These are phyloP conservation scores for Myotis planiceps DNA, from an alignment of 2,797 vertebrate species.

Conservation along the genomic window DNA sequence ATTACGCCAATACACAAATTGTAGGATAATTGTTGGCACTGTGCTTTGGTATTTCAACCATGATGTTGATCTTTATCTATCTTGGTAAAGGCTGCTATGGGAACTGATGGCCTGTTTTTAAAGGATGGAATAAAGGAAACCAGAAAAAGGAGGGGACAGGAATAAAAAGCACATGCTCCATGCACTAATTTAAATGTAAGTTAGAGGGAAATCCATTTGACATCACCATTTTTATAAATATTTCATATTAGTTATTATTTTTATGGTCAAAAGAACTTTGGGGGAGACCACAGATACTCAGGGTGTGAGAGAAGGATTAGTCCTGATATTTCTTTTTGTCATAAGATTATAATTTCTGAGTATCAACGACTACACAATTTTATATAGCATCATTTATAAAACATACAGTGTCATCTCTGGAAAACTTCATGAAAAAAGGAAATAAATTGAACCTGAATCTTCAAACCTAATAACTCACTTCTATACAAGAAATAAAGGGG, in stretches of 20 bases:
- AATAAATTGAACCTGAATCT: not conserved
- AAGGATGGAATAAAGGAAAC: slow-evolving; percentile 38
- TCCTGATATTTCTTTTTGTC: not conserved
- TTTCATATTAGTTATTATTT: not conserved
- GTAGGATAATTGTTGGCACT: slow-evolving; percentile 55
- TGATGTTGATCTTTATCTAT: slow-evolving; percentile 57
- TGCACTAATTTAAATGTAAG: slow-evolving; percentile 43
- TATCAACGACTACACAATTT: not conserved
- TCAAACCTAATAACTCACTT: not conserved
- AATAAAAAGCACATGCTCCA: not conserved
- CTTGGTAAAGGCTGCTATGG: slow-evolving; percentile 59
- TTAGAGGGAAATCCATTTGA: not conserved
- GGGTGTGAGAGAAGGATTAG: not conserved
- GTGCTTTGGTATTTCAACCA: slow-evolving; percentile 67
- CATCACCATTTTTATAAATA: not conserved
- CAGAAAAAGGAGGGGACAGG: not conserved
- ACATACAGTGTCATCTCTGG: not conserved
- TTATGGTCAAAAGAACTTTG: not conserved
- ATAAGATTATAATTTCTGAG: slow-evolving; percentile 11
- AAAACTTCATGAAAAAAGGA: not conserved
- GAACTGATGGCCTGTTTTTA: slow-evolving; percentile 51
- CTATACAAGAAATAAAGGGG: not conserved
- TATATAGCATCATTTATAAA: not conserved
- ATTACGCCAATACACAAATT: slow-evolving; percentile 71
- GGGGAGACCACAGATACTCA: not conserved